Percentiles rank a stretch among this genome's conserved stretches.
These are phyloP conservation scores for Hydropotes inermis DNA, from an alignment of 2,113 vertebrate genomes.

Conservation along the genomic window DNA sequence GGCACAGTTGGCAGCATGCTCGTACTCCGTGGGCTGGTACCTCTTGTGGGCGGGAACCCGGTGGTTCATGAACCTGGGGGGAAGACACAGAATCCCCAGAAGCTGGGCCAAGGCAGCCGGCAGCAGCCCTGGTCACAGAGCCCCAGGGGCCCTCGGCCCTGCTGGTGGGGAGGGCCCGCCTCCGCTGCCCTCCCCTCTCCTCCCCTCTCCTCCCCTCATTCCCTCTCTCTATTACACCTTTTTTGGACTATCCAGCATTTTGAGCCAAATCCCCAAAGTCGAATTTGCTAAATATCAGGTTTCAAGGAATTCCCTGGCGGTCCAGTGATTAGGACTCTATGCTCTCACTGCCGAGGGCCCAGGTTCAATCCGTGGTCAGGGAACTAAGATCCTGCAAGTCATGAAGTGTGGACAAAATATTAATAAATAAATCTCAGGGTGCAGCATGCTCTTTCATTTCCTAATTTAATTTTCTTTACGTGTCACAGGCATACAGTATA, in stretches of 20 bases:
- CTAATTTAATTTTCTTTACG: neutral
- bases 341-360: neutral
- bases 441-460: neutral
- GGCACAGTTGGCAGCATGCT: conserved; percentile 94
- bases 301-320: neutral
- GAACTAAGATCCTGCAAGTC: neutral
- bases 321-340: neutral
- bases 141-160: neutral
- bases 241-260: neutral
- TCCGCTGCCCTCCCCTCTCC: fast-evolving
- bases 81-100: conserved; percentile 11
- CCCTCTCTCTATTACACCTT: neutral
- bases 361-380: neutral
- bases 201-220: fast-evolving
- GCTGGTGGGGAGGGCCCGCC: neutral
- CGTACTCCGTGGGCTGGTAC: conserved; percentile 95
- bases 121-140: fast-evolving
- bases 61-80: conserved; percentile 93
- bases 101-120: fast-evolving
- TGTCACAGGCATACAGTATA: too few relatives aligned
- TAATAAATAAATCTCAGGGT: neutral
- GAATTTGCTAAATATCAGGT: neutral
- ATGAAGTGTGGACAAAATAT: neutral
- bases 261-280: neutral
- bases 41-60: conserved; percentile 90